A percentile compares a stretch with the other conserved stretches of the same genome.
phyloP scores from a whole-genome alignment of 2,113 vertebrate species.

The Cisticola juncidis region DNA sequence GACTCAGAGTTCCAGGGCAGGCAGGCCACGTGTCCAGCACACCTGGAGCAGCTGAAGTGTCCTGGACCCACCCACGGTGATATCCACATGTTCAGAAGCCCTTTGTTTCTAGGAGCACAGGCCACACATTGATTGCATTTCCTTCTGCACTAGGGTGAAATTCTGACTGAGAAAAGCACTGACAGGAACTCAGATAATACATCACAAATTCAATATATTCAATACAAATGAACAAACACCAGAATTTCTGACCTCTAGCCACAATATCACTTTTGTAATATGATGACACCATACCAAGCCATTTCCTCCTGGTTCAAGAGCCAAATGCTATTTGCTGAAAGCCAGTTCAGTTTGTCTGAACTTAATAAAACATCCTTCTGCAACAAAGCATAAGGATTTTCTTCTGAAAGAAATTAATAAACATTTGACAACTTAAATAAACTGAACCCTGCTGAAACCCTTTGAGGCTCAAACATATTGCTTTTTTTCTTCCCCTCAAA shows the following conservation, averaged over 20 bases:
- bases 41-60: background rate
- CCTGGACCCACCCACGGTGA: fast-evolving
- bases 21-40: background rate
- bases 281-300: conserved; percentile 19
- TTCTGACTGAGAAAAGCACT: background rate
- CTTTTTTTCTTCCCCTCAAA: background rate
- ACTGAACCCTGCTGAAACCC: conserved; percentile 6
- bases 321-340: conserved; percentile 47
- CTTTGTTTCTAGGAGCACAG: background rate
- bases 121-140: background rate
- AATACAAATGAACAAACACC: conserved; percentile 23
- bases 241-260: conserved; percentile 9
- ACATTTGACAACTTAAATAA: conserved; percentile 65
- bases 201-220: background rate
- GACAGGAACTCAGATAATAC: background rate
- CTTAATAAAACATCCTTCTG: conserved; percentile 52
- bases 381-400: background rate
- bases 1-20: background rate
- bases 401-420: conserved; percentile 57
- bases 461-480: background rate
- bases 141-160: background rate
- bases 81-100: background rate
- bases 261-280: conserved; percentile 29
- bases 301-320: conserved; percentile 40
- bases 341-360: conserved; percentile 41